Evolutionary conservation across 2,113 vertebrate species (phyloP).

Genomic region (Platichthys stellatus): DNA sequence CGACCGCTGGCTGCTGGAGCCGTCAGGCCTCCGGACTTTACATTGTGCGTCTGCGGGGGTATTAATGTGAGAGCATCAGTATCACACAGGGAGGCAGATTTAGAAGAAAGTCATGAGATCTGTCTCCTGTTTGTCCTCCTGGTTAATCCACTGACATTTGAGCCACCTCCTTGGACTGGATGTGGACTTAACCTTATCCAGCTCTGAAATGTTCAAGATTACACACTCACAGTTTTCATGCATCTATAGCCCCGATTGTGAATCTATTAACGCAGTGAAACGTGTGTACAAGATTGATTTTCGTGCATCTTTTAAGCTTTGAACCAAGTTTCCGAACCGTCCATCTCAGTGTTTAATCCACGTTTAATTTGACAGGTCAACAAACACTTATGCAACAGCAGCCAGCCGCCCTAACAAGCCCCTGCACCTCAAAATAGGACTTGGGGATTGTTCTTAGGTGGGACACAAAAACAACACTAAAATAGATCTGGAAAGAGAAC

Average conservation of each 20-base stretch:
- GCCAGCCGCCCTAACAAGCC: slow-evolving; percentile 61
- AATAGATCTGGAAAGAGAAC: slow-evolving; percentile 64
- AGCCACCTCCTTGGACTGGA: slow-evolving; percentile 32
- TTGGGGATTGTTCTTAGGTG: slow-evolving; percentile 73
- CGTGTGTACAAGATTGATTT: slow-evolving; percentile 5
- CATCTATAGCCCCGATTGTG: not conserved
- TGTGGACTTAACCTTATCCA: not conserved
- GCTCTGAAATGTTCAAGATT: not conserved
- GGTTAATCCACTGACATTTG: slow-evolving; percentile 51
- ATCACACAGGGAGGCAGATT: slow-evolving; percentile 31
- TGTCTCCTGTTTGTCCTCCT: slow-evolving; percentile 37
- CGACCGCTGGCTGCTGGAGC: slow-evolving; percentile 19
- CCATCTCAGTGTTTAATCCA: slow-evolving; percentile 40
- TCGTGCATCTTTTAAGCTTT: slow-evolving; percentile 11
- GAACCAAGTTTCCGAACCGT: slow-evolving; percentile 8
- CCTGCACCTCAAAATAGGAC: slow-evolving; percentile 73
- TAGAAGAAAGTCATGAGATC: slow-evolving; percentile 39
- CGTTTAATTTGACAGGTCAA: slow-evolving; percentile 73
- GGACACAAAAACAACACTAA: slow-evolving; percentile 74
- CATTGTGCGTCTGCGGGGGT: not conserved
- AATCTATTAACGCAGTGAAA: not conserved
- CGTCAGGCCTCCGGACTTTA: slow-evolving; percentile 9
- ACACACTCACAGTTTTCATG: slow-evolving; percentile 10
- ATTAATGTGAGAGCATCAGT: slow-evolving; percentile 39
- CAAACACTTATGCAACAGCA: slow-evolving; percentile 74